A percentile compares a stretch with the other conserved stretches of the same genome.
Evolutionary conservation across 2,888 invertebrate genomes (phyloP).

Genomic region (Chydorus sphaericus): DNA sequence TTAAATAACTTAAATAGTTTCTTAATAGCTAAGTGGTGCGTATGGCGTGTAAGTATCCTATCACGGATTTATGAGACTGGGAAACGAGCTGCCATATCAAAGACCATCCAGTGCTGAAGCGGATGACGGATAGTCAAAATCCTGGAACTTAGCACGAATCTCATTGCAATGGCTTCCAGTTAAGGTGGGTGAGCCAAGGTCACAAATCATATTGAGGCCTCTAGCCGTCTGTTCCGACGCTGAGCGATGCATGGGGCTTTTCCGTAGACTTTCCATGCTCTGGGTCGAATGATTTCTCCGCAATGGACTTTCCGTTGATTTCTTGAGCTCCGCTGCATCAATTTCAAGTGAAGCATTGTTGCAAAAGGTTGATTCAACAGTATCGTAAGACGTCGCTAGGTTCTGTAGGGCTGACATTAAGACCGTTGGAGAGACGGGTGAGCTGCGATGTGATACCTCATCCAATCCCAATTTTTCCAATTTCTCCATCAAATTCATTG

Average conservation of each 20-base stretch:
- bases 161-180: not conserved
- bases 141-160: constrained; percentile 1
- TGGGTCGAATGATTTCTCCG: not conserved
- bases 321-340: too few relatives aligned
- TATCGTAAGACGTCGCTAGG: not conserved
- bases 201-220: constrained; percentile 3
- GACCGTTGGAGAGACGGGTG: constrained; percentile 8
- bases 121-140: not conserved
- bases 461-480: constrained; percentile 52
- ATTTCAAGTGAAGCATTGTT: too few relatives aligned
- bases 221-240: too few relatives aligned
- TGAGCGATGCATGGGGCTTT: not conserved
- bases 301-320: not conserved
- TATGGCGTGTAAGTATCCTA: too few relatives aligned
- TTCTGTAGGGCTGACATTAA: constrained; percentile 7
- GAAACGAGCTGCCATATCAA: too few relatives aligned
- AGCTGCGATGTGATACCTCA: constrained; percentile 22
- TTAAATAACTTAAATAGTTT: too few relatives aligned
- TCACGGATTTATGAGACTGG: too few relatives aligned
- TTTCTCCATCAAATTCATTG: constrained; percentile 44
- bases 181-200: not conserved
- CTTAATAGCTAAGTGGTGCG: too few relatives aligned
- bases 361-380: not conserved
- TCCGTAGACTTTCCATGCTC: not conserved
- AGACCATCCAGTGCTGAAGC: too few relatives aligned